phyloP scores from a whole-genome alignment of 2,113 vertebrate species.

The Leptodactylus fuscus region DNA sequence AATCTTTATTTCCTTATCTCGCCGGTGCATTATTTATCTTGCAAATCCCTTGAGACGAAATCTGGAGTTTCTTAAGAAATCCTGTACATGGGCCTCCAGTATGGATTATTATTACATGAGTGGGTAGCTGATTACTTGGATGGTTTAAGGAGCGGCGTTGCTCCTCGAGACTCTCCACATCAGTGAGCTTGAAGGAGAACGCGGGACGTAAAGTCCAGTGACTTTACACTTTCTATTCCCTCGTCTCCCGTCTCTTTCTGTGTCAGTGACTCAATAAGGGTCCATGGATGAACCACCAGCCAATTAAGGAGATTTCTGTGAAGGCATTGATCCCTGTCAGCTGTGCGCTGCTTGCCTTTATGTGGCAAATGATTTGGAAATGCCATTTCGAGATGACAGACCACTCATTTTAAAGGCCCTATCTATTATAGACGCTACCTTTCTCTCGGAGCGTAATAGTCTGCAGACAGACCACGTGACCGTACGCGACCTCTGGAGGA shows the following conservation, averaged over 20 bases:
- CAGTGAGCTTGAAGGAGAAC: background rate
- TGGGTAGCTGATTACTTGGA: slow-evolving; percentile 12
- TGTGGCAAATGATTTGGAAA: slow-evolving; percentile 56
- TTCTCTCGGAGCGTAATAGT: slow-evolving; percentile 18
- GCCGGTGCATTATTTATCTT: slow-evolving; percentile 13
- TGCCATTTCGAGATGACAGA: slow-evolving; percentile 53
- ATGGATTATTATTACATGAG: slow-evolving; percentile 27
- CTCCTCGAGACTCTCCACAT: background rate
- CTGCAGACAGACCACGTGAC: background rate
- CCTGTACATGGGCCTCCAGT: background rate
- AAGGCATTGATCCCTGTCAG: slow-evolving; percentile 56
- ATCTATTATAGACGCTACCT: background rate
- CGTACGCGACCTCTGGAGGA: background rate
- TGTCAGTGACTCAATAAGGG: slow-evolving; percentile 40
- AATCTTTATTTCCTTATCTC: slow-evolving; percentile 34
- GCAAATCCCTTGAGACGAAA: background rate
- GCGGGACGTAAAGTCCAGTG: slow-evolving; percentile 5
- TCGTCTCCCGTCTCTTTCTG: slow-evolving; percentile 2
- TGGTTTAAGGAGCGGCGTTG: background rate
- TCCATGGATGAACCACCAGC: slow-evolving; percentile 33
- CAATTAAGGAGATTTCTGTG: slow-evolving; percentile 57
- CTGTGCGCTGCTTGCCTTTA: slow-evolving; percentile 30
- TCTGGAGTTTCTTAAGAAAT: background rate
- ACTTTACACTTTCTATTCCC: slow-evolving; percentile 38
- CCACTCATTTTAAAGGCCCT: slow-evolving; percentile 18